Percentiles rank a stretch among this genome's conserved stretches.
These are phyloP conservation scores for Umimayanthus chanpuru DNA, from an alignment of 92 coral and sea anemone species.

Conservation along the genomic window DNA sequence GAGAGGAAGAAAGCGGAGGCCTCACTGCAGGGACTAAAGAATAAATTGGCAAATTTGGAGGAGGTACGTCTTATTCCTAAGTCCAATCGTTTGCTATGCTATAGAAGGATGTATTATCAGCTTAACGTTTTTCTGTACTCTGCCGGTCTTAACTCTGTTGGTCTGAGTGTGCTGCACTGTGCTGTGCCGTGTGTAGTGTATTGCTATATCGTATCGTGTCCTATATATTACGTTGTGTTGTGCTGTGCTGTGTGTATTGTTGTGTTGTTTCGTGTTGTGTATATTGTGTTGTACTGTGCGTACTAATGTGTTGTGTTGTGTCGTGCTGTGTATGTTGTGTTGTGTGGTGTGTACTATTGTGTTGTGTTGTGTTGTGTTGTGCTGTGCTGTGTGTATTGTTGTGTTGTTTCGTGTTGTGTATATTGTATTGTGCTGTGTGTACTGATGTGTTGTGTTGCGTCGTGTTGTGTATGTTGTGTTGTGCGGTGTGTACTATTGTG, in stretches of 20 bases:
- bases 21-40: conserved; percentile 76
- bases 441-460: neutral
- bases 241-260: neutral
- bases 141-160: neutral
- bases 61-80: conserved; percentile 40
- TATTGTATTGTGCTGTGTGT: too few relatives aligned
- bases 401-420: too few relatives aligned
- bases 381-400: neutral
- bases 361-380: neutral
- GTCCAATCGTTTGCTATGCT: neutral
- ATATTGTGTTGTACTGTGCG: too few relatives aligned
- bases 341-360: too few relatives aligned
- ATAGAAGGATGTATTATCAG: neutral
- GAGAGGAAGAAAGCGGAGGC: conserved; percentile 73
- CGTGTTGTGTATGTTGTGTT: neutral
- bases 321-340: neutral
- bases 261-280: neutral
- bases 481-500: too few relatives aligned
- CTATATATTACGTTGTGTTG: neutral
- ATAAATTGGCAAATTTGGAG: conserved; percentile 70
- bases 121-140: neutral
- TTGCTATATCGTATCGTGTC: neutral
- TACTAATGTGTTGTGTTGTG: neutral
- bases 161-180: neutral
- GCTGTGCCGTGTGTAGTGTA: neutral